Conservation (phyloP, 2,888 invertebrate species). For the Tenthredo notha region DNA sequence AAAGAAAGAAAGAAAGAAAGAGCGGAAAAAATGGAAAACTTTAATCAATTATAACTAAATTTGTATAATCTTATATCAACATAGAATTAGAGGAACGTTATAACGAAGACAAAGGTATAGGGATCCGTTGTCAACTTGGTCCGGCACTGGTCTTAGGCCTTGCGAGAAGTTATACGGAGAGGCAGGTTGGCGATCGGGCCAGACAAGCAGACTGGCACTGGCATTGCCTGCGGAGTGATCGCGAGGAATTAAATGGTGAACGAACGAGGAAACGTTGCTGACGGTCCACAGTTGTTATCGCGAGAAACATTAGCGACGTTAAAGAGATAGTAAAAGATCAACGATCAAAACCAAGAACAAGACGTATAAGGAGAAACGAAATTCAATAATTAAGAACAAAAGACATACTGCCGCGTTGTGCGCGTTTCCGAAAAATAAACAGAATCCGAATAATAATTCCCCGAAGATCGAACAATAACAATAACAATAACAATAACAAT, state of each 20-base stretch:
- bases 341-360: background rate
- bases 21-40: background rate
- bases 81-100: background rate
- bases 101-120: background rate
- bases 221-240: conserved; percentile 71
- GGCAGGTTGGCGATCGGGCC: conserved; percentile 66
- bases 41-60: background rate
- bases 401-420: background rate
- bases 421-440: background rate
- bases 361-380: background rate
- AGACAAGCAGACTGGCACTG: conserved; percentile 74
- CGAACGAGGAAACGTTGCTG: conserved; percentile 57
- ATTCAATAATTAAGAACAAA: background rate
- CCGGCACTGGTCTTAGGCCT: conserved; percentile 35
- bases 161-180: conserved; percentile 56
- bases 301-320: background rate
- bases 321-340: background rate
- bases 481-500: too few relatives aligned
- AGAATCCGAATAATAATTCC: background rate
- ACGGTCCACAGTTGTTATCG: conserved; percentile 53
- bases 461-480: background rate
- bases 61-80: too few relatives aligned
- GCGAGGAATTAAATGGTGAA: conserved; percentile 61
- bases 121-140: background rate
- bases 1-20: background rate